Percentiles rank a stretch among this genome's conserved stretches.
phyloP scores from a whole-genome alignment of 1,140 invertebrate species.

The Danaus melanippus region DNA sequence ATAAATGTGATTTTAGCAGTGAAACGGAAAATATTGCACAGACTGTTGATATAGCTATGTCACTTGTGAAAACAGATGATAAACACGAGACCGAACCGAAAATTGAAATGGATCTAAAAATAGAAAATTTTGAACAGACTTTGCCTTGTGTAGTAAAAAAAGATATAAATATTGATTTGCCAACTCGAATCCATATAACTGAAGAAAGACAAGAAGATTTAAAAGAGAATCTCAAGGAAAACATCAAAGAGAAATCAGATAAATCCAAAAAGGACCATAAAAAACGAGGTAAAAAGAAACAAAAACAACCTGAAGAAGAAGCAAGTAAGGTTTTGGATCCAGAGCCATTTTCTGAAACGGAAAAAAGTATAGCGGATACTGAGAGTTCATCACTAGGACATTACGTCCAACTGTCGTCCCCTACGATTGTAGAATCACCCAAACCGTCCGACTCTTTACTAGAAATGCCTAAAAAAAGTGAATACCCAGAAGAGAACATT shows the following conservation, averaged over 20 bases:
- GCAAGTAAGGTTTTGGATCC: slow-evolving; percentile 28
- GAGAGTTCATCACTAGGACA: slow-evolving; percentile 58
- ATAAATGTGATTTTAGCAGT: neutral
- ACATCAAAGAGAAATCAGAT: slow-evolving; percentile 10
- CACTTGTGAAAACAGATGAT: slow-evolving; percentile 38
- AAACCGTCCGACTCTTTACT: slow-evolving; percentile 43
- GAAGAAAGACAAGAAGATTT: slow-evolving; percentile 26
- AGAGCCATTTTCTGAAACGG: slow-evolving; percentile 34
- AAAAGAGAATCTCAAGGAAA: slow-evolving; percentile 6
- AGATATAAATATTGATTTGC: slow-evolving; percentile 42
- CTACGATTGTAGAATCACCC: slow-evolving; percentile 45
- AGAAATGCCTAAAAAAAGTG: slow-evolving; percentile 17
- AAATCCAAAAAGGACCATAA: slow-evolving; percentile 31
- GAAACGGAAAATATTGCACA: slow-evolving; percentile 15
- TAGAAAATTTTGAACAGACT: slow-evolving; percentile 34
- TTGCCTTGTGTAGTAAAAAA: slow-evolving; percentile 43
- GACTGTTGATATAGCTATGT: slow-evolving; percentile 49
- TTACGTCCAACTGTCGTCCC: slow-evolving; percentile 51
- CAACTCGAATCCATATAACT: slow-evolving; percentile 38
- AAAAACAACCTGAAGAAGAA: slow-evolving; percentile 28
- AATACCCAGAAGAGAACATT: slow-evolving; percentile 19
- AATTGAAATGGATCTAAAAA: slow-evolving; percentile 43
- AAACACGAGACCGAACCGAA: slow-evolving; percentile 34
- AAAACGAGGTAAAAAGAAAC: slow-evolving; percentile 40
- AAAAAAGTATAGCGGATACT: slow-evolving; percentile 44